Conservation (phyloP, 1,140 invertebrate species). For the Caenorhabditis tropicalis region DNA sequence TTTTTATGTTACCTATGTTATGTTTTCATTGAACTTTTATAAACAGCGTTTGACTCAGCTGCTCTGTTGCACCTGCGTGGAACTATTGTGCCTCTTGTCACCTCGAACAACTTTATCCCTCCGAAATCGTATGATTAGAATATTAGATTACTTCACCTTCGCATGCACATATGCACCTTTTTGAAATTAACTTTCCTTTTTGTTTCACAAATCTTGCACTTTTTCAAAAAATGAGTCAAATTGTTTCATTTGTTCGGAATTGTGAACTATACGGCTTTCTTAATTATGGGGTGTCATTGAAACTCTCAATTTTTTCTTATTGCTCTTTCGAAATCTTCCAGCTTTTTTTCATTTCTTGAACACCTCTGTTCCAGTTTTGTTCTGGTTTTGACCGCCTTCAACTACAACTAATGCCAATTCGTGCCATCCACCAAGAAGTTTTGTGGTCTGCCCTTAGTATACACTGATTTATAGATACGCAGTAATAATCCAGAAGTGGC, state of each 20-base stretch:
- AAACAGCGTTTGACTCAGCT: background rate
- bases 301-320: background rate
- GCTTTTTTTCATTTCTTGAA: background rate
- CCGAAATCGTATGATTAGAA: conserved; percentile 37
- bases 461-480: background rate
- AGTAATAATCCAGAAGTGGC: background rate
- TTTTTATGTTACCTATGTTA: background rate
- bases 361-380: background rate
- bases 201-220: background rate
- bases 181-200: background rate
- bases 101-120: background rate
- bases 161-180: conserved; percentile 22
- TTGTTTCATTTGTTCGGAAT: too few relatives aligned
- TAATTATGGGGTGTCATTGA: too few relatives aligned
- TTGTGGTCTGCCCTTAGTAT: background rate
- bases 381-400: background rate
- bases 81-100: background rate
- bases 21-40: conserved; percentile 4
- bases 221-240: background rate
- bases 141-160: conserved; percentile 16
- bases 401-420: background rate
- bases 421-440: background rate
- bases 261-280: too few relatives aligned
- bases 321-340: background rate
- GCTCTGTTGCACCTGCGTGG: conserved; percentile 10